Evolutionary conservation across 2,113 vertebrate genomes (phyloP).

Genomic region (Brienomyrus brachyistius): DNA sequence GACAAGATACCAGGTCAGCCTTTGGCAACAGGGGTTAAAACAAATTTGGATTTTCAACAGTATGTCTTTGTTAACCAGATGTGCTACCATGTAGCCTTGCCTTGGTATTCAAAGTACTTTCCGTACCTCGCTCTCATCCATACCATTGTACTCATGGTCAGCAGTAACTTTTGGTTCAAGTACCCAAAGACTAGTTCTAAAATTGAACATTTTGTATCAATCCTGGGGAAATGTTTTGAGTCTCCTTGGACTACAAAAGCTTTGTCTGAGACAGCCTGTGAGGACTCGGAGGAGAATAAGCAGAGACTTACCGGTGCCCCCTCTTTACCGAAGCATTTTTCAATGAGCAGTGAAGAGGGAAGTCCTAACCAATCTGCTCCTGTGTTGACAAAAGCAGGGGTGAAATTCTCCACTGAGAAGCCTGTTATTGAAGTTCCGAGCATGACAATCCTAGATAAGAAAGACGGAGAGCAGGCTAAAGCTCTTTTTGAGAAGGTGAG

Average conservation of each 20-base stretch:
- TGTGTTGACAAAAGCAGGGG: constrained; percentile 73
- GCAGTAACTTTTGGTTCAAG: constrained; percentile 98
- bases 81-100: constrained; percentile 93
- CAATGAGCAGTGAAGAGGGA: constrained; percentile 76
- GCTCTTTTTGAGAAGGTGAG: constrained; percentile 68
- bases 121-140: constrained; percentile 95
- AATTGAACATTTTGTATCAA: constrained; percentile 96
- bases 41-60: constrained; percentile 93
- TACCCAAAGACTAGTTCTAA: constrained; percentile 98
- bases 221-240: constrained; percentile 91
- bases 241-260: constrained; percentile 98
- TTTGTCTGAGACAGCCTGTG: constrained; percentile 88
- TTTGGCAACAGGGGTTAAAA: constrained; percentile 71
- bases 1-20: constrained; percentile 45
- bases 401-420: constrained; percentile 85
- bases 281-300: constrained; percentile 93
- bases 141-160: constrained; percentile 93
- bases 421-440: constrained; percentile 79
- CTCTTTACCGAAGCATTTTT: constrained; percentile 72
- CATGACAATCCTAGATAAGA: constrained; percentile 85
- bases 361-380: constrained; percentile 73
- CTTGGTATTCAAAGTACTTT: constrained; percentile 98
- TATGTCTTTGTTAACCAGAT: constrained; percentile 97
- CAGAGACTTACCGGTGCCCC: constrained; percentile 78
- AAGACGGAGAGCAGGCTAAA: constrained; percentile 79